Evolutionary conservation across 2,113 vertebrate species (phyloP).

Genomic region (Parus major): DNA sequence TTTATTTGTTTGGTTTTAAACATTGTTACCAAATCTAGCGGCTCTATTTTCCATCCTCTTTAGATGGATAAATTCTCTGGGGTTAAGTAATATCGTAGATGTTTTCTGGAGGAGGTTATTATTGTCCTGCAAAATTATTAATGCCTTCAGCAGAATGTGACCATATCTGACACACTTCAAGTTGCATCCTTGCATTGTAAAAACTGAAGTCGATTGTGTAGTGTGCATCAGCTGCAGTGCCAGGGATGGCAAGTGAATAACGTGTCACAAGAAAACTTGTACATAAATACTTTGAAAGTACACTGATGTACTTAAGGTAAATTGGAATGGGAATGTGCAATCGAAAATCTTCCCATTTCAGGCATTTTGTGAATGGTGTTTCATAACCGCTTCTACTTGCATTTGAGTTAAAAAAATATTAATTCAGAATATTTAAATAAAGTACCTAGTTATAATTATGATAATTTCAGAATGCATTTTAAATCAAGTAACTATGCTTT

Average conservation of each 20-base stretch:
- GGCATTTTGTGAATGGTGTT: not conserved
- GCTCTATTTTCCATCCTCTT: not conserved
- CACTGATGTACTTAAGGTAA: not conserved
- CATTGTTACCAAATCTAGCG: not conserved
- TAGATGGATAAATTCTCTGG: not conserved
- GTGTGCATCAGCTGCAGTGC: not conserved
- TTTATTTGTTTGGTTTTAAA: not conserved
- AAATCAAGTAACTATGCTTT: slow-evolving; percentile 57
- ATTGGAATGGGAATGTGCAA: not conserved
- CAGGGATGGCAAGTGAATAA: not conserved
- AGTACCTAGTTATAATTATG: slow-evolving; percentile 34
- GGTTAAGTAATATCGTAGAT: not conserved
- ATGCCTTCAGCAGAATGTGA: not conserved
- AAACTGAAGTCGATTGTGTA: not conserved
- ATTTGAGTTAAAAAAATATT: not conserved
- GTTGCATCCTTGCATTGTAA: not conserved
- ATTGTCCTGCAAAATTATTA: not conserved
- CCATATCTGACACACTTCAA: not conserved
- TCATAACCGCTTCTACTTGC: not conserved
- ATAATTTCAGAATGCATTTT: slow-evolving; percentile 60
- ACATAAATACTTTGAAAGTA: not conserved
- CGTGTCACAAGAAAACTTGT: not conserved
- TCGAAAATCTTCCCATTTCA: not conserved
- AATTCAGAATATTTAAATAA: slow-evolving; percentile 34
- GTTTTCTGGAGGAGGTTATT: not conserved